A percentile compares a stretch with the other conserved stretches of the same genome.
phyloP scores from a whole-genome alignment of 2,888 invertebrate species.

The Limnephilus rhombicus region DNA sequence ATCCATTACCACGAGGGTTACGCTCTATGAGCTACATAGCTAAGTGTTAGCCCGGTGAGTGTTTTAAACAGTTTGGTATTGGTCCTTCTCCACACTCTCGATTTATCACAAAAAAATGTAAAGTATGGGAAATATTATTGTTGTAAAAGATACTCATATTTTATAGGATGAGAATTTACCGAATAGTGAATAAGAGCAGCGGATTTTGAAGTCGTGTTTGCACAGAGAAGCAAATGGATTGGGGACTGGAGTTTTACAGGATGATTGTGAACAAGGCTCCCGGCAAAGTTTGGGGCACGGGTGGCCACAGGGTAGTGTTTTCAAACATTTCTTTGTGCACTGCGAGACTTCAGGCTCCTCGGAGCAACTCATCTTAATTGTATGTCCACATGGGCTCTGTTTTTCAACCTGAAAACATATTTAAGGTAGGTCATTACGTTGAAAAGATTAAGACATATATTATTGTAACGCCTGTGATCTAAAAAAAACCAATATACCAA shows the following conservation, averaged over 20 bases:
- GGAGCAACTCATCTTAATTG: conserved; percentile 72
- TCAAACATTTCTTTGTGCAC: conserved; percentile 68
- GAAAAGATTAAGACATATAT: too few species aligned
- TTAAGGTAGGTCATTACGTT: not conserved
- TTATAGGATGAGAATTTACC: conserved; percentile 38
- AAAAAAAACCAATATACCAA: too few species aligned
- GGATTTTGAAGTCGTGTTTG: conserved; percentile 75
- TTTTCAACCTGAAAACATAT: conserved; percentile 72
- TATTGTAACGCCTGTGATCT: too few species aligned
- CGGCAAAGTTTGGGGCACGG: conserved; percentile 72
- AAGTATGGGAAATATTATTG: too few species aligned
- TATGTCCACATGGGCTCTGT: conserved; percentile 73
- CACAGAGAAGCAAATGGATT: conserved; percentile 71
- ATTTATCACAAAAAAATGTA: too few species aligned
- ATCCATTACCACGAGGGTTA: too few species aligned
- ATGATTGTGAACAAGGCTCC: conserved; percentile 69
- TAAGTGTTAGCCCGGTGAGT: too few species aligned
- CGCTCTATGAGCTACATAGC: too few species aligned
- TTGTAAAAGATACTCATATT: too few species aligned
- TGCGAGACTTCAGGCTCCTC: conserved; percentile 68
- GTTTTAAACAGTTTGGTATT: too few species aligned
- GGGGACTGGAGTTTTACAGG: conserved; percentile 70
- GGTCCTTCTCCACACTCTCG: too few species aligned
- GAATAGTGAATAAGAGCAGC: conserved; percentile 70
- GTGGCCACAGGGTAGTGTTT: conserved; percentile 74